Percentiles rank a stretch among this genome's conserved stretches.
Conservation (phyloP, 2,797 vertebrate species). For the Knipowitschia caucasica region DNA sequence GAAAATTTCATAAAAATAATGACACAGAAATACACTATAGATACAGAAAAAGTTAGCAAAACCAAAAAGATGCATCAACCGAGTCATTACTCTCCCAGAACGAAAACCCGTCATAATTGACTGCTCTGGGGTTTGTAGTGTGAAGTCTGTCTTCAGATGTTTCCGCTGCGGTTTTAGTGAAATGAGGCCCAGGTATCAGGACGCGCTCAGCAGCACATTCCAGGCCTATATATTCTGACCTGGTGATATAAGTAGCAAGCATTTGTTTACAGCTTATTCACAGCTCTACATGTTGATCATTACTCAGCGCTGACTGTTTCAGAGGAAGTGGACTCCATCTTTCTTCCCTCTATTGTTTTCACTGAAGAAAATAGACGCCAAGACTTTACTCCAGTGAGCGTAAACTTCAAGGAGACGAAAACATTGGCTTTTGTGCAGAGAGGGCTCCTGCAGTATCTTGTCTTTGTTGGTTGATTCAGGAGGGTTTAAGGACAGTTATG, state of each 20-base stretch:
- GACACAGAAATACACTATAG: too few relatives aligned
- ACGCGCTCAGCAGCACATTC: conserved; percentile 37
- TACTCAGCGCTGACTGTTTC: neutral
- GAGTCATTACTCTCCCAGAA: too few relatives aligned
- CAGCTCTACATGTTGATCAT: conserved; percentile 19
- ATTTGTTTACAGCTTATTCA: conserved; percentile 41
- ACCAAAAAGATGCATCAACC: too few relatives aligned
- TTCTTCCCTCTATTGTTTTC: conserved; percentile 26
- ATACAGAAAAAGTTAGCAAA: too few relatives aligned
- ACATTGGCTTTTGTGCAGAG: neutral
- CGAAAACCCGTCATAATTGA: too few relatives aligned
- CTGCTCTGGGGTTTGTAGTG: too few relatives aligned
- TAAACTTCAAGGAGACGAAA: neutral
- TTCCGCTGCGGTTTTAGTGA: conserved; percentile 19
- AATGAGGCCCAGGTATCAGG: conserved; percentile 35
- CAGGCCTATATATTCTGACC: conserved; percentile 58
- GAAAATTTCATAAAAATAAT: too few relatives aligned
- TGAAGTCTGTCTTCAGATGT: neutral
- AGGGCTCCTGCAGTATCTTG: neutral
- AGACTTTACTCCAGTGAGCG: neutral
- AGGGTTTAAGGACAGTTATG: too few relatives aligned
- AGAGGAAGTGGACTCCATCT: conserved; percentile 9
- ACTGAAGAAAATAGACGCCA: conserved; percentile 13
- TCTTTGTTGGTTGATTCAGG: too few relatives aligned
- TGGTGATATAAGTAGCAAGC: conserved; percentile 33